These are phyloP conservation scores for Leucoptera coffeella DNA, from an alignment of 2,888 invertebrate genomes.

Conservation along the genomic window DNA sequence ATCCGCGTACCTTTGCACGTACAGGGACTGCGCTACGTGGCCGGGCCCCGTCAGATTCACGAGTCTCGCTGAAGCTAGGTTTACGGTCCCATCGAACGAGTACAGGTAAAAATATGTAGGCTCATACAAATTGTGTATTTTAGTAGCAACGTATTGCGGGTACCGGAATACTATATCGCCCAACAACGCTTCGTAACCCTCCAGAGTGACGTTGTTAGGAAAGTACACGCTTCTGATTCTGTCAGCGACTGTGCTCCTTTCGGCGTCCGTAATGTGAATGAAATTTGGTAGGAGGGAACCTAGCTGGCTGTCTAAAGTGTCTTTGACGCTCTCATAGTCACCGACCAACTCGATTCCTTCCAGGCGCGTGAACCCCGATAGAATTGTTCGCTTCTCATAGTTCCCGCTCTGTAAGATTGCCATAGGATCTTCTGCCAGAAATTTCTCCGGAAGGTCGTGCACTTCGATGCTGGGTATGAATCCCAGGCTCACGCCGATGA, in stretches of 20 bases:
- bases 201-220: conserved; percentile 1
- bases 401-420: conserved; percentile 2
- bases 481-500: no score
- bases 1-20: not conserved
- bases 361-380: conserved; percentile 3
- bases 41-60: no score
- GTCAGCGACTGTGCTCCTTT: conserved; percentile 1
- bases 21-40: not conserved
- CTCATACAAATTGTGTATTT: conserved; percentile 3
- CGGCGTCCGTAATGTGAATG: conserved; percentile 1
- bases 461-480: conserved; percentile 1
- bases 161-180: conserved; percentile 13
- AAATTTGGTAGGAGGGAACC: conserved; percentile 4
- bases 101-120: conserved; percentile 4
- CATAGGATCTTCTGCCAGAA: conserved; percentile 2
- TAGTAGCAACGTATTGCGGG: not conserved
- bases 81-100: not conserved
- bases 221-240: conserved; percentile 4
- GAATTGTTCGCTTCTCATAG: conserved; percentile 2
- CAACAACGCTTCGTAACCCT: conserved; percentile 5
- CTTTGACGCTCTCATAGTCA: conserved; percentile 1
- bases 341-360: conserved; percentile 4
- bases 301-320: conserved; percentile 2
- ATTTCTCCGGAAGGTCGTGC: not conserved
- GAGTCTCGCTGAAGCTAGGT: no score